Base-by-base conservation (phyloP, 2,888 invertebrate genomes). In the Fragum fragum region DNA sequence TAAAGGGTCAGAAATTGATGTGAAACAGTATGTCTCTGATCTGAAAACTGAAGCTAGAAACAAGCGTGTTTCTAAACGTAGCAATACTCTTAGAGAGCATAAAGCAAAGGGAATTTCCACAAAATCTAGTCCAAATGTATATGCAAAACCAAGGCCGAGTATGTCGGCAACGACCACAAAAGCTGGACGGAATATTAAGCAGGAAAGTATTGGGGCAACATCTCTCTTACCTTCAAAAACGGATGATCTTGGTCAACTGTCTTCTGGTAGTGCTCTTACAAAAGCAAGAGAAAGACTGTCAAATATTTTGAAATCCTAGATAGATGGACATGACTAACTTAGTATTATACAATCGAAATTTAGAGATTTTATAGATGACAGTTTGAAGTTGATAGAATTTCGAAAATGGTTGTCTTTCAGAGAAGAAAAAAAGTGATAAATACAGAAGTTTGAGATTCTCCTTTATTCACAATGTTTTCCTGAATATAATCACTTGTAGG, bases 141-240 rank as follows among this genome's bases (percentile, higher is more conserved):
- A 66, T 32, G 66, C 66, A 7, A 66, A 42, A 18, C 66, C 66
- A 36, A 0, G 39, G 36, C 53, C 55, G 1, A 53, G 28, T 9
- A n/a, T 71, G 0, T 18, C n/a, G 0, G 16, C 36, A 7, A 36
- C 71, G 11, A 55, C 32, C n/a, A 71, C 39, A 36, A 55, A 36
- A 55, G 55, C 55, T 55, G 71, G 55, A 9, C n/a, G 55, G 23
- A 71, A 21, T 32, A 71, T 71, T 55, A 55, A 71, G 55, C 28
- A 36, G 32, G 36, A 71, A n/a, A 32, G 47, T 47, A n/a, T 16
- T 3, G 47, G 47, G 5, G 47, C n/a, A 47, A 18, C 47, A 9
- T 47, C 47, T n/a, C 47, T n/a, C 14, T 47, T 16, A 18, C 47
- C 47, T 3, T 47, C 16, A n/a, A 47, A 47, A 47, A 14, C n/a